A percentile compares a stretch with the other conserved stretches of the same genome.
phyloP scores from a whole-genome alignment of 2,113 vertebrate species.

The Nothocercus nigrocapillus region DNA sequence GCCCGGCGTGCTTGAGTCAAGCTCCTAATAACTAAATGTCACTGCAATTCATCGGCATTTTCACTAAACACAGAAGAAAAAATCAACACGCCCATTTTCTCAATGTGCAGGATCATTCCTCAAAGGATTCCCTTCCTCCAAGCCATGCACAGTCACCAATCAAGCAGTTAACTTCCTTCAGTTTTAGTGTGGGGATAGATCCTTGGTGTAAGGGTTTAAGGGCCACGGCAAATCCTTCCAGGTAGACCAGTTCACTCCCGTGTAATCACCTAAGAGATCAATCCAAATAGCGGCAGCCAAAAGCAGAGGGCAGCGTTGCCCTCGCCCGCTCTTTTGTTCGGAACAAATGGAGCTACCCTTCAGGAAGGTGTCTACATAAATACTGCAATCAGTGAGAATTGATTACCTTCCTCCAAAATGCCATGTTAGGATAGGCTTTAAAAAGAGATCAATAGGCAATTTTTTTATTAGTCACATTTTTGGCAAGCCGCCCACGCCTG shows the following conservation, averaged over 20 bases:
- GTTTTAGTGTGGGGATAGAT: not conserved
- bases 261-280: not conserved
- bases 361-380: not conserved
- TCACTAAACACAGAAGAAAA: not conserved
- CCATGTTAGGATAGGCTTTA: not conserved
- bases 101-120: not conserved
- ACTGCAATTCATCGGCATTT: not conserved
- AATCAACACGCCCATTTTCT: not conserved
- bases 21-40: not conserved
- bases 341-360: not conserved
- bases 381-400: not conserved
- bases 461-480: constrained; percentile 32
- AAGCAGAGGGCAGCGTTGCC: not conserved
- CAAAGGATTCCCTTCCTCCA: constrained; percentile 1
- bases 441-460: constrained; percentile 31
- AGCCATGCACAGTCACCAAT: constrained; percentile 6
- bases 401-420: not conserved
- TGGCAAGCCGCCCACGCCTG: constrained; percentile 28
- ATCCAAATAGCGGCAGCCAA: constrained; percentile 6
- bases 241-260: not conserved
- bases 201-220: not conserved
- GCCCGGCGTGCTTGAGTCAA: not conserved
- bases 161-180: constrained; percentile 1
- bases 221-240: not conserved
- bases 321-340: not conserved